Percentiles rank a stretch among this genome's conserved stretches.
Conservation (phyloP, 2,888 invertebrate species). For the Pandemis cinnamomeana region DNA sequence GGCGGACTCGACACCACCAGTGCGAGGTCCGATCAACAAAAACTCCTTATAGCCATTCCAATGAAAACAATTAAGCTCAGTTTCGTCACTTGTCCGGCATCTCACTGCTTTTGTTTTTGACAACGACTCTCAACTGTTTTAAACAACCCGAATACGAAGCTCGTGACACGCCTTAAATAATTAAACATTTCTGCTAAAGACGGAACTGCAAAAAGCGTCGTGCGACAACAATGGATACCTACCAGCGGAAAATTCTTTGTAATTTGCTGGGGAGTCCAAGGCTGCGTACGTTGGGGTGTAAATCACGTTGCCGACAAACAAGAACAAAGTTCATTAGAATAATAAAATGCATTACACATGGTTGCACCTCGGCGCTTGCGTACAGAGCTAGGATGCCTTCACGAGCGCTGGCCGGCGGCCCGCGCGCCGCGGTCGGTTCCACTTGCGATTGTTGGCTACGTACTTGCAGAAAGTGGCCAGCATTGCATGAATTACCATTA, state of each 20-base stretch:
- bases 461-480: constrained; percentile 3
- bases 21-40: constrained; percentile 59
- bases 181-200: constrained; percentile 36
- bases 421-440: constrained; percentile 47
- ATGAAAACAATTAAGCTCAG: constrained; percentile 58
- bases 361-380: constrained; percentile 47
- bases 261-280: constrained; percentile 9
- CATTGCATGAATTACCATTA: background rate
- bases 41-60: constrained; percentile 62
- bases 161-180: constrained; percentile 36
- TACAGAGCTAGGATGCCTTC: constrained; percentile 74
- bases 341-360: constrained; percentile 45
- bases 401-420: constrained; percentile 56
- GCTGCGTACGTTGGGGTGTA: constrained; percentile 30
- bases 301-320: constrained; percentile 38
- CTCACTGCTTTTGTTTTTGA: constrained; percentile 37
- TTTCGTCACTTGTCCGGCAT: constrained; percentile 50
- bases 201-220: constrained; percentile 33
- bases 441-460: constrained; percentile 30
- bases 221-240: constrained; percentile 28
- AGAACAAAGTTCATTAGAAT: constrained; percentile 34
- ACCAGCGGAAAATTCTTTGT: constrained; percentile 21
- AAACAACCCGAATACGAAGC: constrained; percentile 17
- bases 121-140: constrained; percentile 18
- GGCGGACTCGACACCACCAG: constrained; percentile 63